These are phyloP conservation scores for Trimorus sp. DNA, from an alignment of 2,888 invertebrate species.

Conservation along the genomic window DNA sequence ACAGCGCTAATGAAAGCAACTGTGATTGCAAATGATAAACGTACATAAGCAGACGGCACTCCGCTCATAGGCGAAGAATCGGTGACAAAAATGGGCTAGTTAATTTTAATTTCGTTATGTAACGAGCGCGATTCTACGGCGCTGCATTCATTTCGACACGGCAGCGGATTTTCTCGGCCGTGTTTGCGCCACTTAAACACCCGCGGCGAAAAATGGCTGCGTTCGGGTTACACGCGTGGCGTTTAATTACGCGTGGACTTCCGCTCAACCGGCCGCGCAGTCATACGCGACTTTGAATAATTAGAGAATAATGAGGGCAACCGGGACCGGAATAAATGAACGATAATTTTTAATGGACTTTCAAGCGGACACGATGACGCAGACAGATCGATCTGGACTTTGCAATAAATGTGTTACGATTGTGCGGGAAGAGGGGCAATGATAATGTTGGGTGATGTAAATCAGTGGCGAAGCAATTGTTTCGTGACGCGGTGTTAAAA, in stretches of 20 bases:
- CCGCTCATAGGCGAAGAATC: too few species aligned
- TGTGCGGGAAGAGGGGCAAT: too few species aligned
- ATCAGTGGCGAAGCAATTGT: too few species aligned
- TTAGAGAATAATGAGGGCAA: slow-evolving; percentile 1
- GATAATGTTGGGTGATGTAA: too few species aligned
- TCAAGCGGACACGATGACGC: neutral
- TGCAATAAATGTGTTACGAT: too few species aligned
- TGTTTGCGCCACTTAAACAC: slow-evolving; percentile 25
- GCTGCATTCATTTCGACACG: too few species aligned
- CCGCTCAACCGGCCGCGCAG: neutral
- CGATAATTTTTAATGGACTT: slow-evolving; percentile 9
- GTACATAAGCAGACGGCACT: too few species aligned
- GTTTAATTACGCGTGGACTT: slow-evolving; percentile 23
- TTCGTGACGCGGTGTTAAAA: too few species aligned
- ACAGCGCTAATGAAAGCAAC: too few species aligned
- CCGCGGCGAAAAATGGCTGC: slow-evolving; percentile 18
- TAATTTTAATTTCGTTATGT: slow-evolving; percentile 29
- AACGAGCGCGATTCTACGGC: slow-evolving; percentile 12
- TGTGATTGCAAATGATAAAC: too few species aligned
- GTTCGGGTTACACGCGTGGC: slow-evolving; percentile 1
- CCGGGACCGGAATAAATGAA: neutral
- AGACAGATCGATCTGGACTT: too few species aligned
- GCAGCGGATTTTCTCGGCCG: neutral
- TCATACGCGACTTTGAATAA: slow-evolving; percentile 13
- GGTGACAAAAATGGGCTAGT: neutral